Evolutionary conservation across 2,888 invertebrate species (phyloP).

Genomic region (Coelogynopora nodosa): DNA sequence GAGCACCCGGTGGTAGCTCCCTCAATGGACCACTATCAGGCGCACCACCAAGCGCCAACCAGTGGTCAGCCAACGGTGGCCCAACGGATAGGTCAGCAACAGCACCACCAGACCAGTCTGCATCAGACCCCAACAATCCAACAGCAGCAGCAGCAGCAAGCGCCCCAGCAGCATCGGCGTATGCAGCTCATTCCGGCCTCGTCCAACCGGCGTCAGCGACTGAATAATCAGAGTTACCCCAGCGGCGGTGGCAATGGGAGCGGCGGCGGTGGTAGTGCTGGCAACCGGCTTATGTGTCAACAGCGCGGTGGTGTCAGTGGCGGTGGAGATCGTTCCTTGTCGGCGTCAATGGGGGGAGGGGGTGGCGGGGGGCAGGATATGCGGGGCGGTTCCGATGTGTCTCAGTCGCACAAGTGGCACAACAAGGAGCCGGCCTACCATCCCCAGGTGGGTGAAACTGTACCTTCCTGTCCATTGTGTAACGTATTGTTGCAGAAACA

Average conservation of each 20-base stretch:
- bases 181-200: neutral
- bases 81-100: too few species aligned
- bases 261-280: neutral
- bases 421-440: constrained; percentile 36
- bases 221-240: neutral
- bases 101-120: neutral
- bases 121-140: too few species aligned
- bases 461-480: too few species aligned
- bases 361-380: too few species aligned
- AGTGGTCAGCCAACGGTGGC: too few species aligned
- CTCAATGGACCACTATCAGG: neutral
- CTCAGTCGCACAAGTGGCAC: neutral
- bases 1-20: neutral
- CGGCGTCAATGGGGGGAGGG: neutral
- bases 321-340: neutral
- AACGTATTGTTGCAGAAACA: too few species aligned
- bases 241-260: neutral
- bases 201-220: neutral
- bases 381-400: neutral
- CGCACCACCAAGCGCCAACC: neutral
- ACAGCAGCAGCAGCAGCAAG: neutral
- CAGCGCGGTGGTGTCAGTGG: neutral
- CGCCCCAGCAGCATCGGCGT: neutral
- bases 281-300: neutral
- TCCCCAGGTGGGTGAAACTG: constrained; percentile 36